A percentile compares a stretch with the other conserved stretches of the same genome.
Conservation (phyloP, 1,140 invertebrate genomes). For the Cataglyphis hispanica region DNA sequence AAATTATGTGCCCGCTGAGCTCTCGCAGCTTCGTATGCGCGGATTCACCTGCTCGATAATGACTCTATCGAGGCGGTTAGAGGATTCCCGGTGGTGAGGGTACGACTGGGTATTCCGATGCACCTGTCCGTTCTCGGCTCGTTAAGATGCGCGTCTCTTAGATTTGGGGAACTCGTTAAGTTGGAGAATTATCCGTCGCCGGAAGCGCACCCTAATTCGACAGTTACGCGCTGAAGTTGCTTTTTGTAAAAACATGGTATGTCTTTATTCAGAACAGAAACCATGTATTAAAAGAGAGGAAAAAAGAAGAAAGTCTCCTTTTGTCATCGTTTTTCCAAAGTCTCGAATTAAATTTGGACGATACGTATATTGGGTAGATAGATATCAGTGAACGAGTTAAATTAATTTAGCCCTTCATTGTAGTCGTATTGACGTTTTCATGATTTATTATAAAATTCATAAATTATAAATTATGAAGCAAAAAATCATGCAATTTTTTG, state of each 20-base stretch:
- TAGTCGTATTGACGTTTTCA: too few relatives aligned
- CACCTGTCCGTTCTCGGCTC: constrained; percentile 40
- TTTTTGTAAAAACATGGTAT: background rate
- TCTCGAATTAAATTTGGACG: background rate
- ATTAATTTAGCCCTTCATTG: too few relatives aligned
- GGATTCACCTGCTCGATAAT: constrained; percentile 74
- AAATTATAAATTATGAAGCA: too few relatives aligned
- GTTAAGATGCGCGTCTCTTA: constrained; percentile 18
- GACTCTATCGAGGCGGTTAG: constrained; percentile 68
- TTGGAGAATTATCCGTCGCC: constrained; percentile 11
- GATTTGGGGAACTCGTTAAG: constrained; percentile 32
- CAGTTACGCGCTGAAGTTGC: background rate
- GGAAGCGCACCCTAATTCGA: constrained; percentile 29
- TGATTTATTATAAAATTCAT: too few relatives aligned
- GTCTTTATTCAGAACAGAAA: background rate
- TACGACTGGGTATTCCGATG: constrained; percentile 18
- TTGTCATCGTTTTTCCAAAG: background rate
- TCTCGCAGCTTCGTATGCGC: constrained; percentile 51
- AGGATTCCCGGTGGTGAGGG: constrained; percentile 12
- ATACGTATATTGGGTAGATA: too few relatives aligned
- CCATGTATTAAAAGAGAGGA: background rate
- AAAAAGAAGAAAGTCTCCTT: background rate
- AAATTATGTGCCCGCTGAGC: constrained; percentile 65
- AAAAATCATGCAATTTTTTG: too few relatives aligned
- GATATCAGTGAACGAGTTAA: background rate